These are phyloP conservation scores for Tapirus terrestris DNA, from an alignment of 2,113 vertebrate genomes.

Conservation along the genomic window DNA sequence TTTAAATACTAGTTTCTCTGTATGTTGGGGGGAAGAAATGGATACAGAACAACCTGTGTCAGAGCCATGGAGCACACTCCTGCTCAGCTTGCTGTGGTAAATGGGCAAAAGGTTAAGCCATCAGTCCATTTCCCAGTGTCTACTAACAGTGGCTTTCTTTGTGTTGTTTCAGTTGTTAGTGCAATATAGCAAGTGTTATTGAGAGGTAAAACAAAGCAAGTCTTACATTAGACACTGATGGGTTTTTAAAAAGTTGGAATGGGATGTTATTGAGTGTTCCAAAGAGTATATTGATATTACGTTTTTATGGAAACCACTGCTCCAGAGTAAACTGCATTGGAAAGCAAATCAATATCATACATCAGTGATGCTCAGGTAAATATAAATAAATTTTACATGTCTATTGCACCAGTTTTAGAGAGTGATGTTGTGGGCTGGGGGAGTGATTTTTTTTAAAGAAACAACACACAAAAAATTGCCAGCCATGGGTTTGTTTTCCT, in stretches of 20 bases:
- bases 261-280: constrained; percentile 59
- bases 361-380: constrained; percentile 44
- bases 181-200: constrained; percentile 68
- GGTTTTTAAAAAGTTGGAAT: constrained; percentile 74
- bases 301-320: constrained; percentile 54
- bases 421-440: background rate
- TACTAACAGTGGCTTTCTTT: constrained; percentile 78
- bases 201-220: constrained; percentile 81
- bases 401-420: constrained; percentile 32
- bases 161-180: constrained; percentile 65
- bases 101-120: constrained; percentile 81
- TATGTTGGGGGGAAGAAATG: background rate
- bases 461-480: background rate
- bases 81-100: constrained; percentile 16
- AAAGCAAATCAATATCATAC: constrained; percentile 54
- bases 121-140: constrained; percentile 69
- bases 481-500: constrained; percentile 40
- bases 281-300: constrained; percentile 61
- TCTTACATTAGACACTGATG: constrained; percentile 67
- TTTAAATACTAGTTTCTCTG: background rate
- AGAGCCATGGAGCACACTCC: background rate
- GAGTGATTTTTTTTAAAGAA: background rate
- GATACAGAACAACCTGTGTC: background rate
- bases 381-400: constrained; percentile 27
- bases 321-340: constrained; percentile 47